Base-by-base conservation (phyloP, 2,113 vertebrate genomes). In the Pseudorhombus dupliciocellatus region DNA sequence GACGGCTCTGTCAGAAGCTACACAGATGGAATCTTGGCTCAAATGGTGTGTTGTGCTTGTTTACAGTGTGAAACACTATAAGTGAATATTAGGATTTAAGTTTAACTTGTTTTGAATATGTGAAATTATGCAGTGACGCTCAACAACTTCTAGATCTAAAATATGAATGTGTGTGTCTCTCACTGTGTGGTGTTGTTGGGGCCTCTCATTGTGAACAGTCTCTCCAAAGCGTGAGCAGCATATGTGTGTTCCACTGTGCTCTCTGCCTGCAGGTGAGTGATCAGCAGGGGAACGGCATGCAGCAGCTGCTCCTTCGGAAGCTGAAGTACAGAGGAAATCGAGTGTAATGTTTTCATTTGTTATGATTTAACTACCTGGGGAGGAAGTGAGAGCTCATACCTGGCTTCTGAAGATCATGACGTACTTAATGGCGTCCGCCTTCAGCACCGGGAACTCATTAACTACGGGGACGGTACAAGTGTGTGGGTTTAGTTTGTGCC, bases 361-460 rank as follows among this genome's bases (percentile, higher is more conserved):
- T 4, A 51, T 28, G 15, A 12, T 15, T 0, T 18, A 46, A 57
- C 22, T 66, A 4, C 2, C 25, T 7, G 21, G 5, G 0, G 0
- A 57, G 26, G 46, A 26, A 16, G 22, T 0, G 16, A n/a, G 0
- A 40, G 26, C 5, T 54, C 91, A 89, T 93, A 98, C 98, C 92
- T 99, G 96, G 85, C 96, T 99, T 85, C 98, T 96, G 91, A 99
- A 99, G 91, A 99, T 98, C 98, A 99, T 99, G 51, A 98, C 96
- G 37, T 99, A 99, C 84, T 99, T 99, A 84, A 99, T 98, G 62
- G 97, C 97, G 85, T 99, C 98, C 74, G 98, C 95, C 92, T 99
- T 99, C 83, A 99, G 93, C 60, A 99, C 98, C 64, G 98, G 98
- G 90, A 98, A 99, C 89, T 99, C 97, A 80, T 99, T 98, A 74